phyloP scores from a whole-genome alignment of 1,140 invertebrate genomes.

The Drosophila sucinea region DNA sequence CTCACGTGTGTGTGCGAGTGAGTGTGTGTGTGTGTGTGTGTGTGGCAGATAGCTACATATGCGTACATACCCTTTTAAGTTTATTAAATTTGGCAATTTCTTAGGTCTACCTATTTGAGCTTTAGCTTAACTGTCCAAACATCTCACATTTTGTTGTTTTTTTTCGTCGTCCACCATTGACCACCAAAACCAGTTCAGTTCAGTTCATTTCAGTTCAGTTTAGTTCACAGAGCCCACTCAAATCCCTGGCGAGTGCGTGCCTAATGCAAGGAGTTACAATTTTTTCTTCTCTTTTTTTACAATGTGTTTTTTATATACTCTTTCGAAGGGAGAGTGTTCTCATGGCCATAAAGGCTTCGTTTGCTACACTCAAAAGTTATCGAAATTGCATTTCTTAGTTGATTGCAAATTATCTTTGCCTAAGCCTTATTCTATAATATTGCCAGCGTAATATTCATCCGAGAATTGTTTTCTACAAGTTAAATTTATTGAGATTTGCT shows the following conservation, averaged over 20 bases:
- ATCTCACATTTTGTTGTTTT: conserved; percentile 1
- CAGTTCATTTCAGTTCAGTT: conserved; percentile 26
- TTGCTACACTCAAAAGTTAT: neutral
- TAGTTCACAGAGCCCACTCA: conserved; percentile 35
- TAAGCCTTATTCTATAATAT: no score
- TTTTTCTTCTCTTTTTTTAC: conserved; percentile 9
- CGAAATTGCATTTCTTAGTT: no score
- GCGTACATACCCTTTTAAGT: conserved; percentile 74
- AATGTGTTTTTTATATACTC: neutral
- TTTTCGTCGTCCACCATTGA: neutral
- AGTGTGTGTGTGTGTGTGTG: conserved; percentile 41
- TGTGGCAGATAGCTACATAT: conserved; percentile 46
- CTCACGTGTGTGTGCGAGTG: conserved; percentile 51
- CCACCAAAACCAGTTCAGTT: conserved; percentile 23
- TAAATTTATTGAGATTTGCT: no score
- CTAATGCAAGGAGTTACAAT: conserved; percentile 67
- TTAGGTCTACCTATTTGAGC: conserved; percentile 58
- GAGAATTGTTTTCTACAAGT: no score
- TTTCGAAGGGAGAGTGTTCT: neutral
- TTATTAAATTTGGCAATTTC: conserved; percentile 82
- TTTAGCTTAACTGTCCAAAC: conserved; percentile 46
- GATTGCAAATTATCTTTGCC: no score
- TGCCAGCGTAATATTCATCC: no score
- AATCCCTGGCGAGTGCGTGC: conserved; percentile 70
- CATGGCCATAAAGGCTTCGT: neutral